Base-by-base conservation (phyloP, 2,113 vertebrate species). In the Xyrauchen texanus region DNA sequence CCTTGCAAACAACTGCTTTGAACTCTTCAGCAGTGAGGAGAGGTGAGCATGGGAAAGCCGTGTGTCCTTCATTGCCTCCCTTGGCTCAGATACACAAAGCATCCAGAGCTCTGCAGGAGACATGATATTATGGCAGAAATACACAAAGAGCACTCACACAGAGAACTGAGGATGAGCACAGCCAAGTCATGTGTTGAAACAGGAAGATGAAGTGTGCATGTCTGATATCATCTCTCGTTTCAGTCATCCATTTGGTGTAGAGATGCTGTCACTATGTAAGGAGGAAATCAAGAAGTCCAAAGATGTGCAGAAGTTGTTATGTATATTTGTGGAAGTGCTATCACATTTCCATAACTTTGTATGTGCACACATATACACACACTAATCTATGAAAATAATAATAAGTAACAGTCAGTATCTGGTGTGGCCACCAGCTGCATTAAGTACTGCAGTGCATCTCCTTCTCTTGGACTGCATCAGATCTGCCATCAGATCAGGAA, bases 281-380 rank as follows among this genome's bases (percentile, higher is more conserved):
- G 93, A 95, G 73, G 95, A 96, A 79, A 94, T 94, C 78, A 95
- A 45, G 88, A 95, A 90, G 85, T 94, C 96, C 74, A 97, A 91
- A 83, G 92, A 96, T 55, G 73, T 96, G 79, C 91, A 94, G 88
- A 99, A 98, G 81, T 92, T 99, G 65, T 88, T 89, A 42, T 93
- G 94, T 81, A 85, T 93, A 0, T 86, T 93, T 4, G 96, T 98
- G 98, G 99, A 89, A 94, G 96, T 95, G n/a, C 7, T 0, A 5
- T 1, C 4, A 7, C 13, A 34, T 34, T 34, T 34, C 21, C 21
- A 34, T 1, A 1, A 34, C 21, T 34, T 34, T 34, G 21, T 34
- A 34, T 34, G 21, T 34, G 21, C 21, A 34, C 21, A 34, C 21
- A 34, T 34, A 34, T 34, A 34, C 21, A 34, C 21, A 34, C 3